These are phyloP conservation scores for Cryptops parisi DNA, from an alignment of 2,888 invertebrate species.

Conservation along the genomic window DNA sequence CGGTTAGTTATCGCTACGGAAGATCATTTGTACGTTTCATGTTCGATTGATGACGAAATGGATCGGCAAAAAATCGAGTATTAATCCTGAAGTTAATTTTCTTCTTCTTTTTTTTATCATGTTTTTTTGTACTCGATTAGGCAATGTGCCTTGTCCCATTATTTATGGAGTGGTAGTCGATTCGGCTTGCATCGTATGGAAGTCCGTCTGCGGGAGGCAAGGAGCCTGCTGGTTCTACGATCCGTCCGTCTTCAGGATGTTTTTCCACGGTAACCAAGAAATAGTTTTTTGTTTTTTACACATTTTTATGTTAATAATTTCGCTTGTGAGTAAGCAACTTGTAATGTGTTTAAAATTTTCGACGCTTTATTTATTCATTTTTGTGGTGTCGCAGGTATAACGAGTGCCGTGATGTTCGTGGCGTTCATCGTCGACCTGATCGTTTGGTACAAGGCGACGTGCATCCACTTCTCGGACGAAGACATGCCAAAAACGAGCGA, in stretches of 20 bases:
- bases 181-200: slow-evolving; percentile 78
- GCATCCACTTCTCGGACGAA: slow-evolving; percentile 52
- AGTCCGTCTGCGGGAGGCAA: slow-evolving; percentile 58
- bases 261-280: slow-evolving; percentile 54
- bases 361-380: no score
- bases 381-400: slow-evolving; percentile 65
- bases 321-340: no score
- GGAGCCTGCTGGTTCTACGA: slow-evolving; percentile 84
- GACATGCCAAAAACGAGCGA: slow-evolving; percentile 27
- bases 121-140: no score
- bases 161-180: slow-evolving; percentile 85
- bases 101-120: no score
- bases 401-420: slow-evolving; percentile 66
- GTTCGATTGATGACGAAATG: not conserved
- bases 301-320: no score
- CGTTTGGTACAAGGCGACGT: slow-evolving; percentile 77
- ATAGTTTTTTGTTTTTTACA: not conserved
- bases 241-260: slow-evolving; percentile 61
- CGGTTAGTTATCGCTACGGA: slow-evolving; percentile 43
- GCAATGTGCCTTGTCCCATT: slow-evolving; percentile 89
- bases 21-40: slow-evolving; percentile 5
- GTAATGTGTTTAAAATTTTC: no score
- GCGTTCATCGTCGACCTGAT: slow-evolving; percentile 78
- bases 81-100: no score
- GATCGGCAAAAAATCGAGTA: not conserved